phyloP scores from a whole-genome alignment of 2,888 invertebrate species.

The Crematogaster levior region DNA sequence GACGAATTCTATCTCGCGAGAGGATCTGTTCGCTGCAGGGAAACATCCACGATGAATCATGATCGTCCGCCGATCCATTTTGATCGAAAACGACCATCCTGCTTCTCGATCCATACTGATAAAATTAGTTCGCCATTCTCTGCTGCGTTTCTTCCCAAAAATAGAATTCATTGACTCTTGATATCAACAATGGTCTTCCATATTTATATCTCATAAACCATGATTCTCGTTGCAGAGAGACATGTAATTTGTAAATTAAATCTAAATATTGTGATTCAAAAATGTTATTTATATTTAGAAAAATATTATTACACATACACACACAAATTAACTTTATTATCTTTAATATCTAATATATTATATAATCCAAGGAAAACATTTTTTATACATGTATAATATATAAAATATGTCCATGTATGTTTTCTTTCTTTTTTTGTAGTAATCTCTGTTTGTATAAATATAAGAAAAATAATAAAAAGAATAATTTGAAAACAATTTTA shows the following conservation, averaged over 20 bases:
- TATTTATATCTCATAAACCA: background rate
- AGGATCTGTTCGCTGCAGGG: background rate
- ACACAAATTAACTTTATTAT: no score
- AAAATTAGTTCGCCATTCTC: conserved; percentile 25
- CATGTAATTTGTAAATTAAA: background rate
- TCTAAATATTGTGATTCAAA: background rate
- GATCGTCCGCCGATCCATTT: background rate
- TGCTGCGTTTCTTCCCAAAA: background rate
- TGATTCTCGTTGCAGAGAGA: background rate
- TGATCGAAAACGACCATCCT: background rate
- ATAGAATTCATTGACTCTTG: background rate
- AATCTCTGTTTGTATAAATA: no score
- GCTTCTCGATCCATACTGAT: background rate
- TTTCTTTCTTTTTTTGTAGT: no score
- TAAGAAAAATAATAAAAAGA: no score
- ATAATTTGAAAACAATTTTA: no score
- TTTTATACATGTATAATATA: no score
- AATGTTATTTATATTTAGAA: background rate
- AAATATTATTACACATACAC: background rate
- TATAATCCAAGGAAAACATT: no score
- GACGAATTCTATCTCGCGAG: conserved; percentile 14
- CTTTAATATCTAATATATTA: background rate
- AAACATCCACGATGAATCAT: conserved; percentile 16
- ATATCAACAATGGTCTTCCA: background rate
- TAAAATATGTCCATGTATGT: no score